Evolutionary conservation across 2,113 vertebrate genomes (phyloP), one percentile per base, ranked within the genome.

Genomic region (Amia ocellicauda): DNA sequence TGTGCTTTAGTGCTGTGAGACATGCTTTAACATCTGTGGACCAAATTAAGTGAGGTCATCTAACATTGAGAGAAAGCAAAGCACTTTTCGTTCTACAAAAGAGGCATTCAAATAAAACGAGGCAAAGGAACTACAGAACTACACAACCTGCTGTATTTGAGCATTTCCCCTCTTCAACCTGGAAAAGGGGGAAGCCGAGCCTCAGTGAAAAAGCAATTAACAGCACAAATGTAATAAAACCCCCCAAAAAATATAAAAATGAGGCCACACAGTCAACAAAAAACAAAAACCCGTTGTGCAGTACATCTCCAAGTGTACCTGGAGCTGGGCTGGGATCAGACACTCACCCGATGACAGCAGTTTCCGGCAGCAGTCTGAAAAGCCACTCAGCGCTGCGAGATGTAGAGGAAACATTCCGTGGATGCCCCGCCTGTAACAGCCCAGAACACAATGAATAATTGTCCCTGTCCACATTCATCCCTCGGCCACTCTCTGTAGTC

Each of bases 371-470:
- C 96, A 99, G 88, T 98, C 94, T 53, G 96, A 98, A 86, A 98
- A 99, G 69, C 96, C 97, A 78, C 97, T 99, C 77, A 99, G 91
- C 71, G 96, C 96, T 80, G 97, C 95, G 89, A 99, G 85, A 83
- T 99, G 97, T 67, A 99, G 90, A 24, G 97, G 97, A 79, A 98
- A 98, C 97, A 99, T 99, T 70, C 97, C 96, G 69, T 99, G 94
- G 81, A 97, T 85, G 60, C 96, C 97, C 72, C 94, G 93, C 78
- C 97, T 99, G 80, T 76, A 65, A 67, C 49, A 71, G 36, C 26
- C 57, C 17, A 63, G 36, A 53, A 24, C 17, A 43, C 10, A 43
- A n/a, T 53, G 4, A 54, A 58, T 63, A 26, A 63, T 1, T 26
- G 27, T 24, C 42, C 23, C 10, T 45, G 11, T 49, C 58, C 27